phyloP scores from a whole-genome alignment of 2,113 vertebrate genomes.

The Corythaixoides concolor region DNA sequence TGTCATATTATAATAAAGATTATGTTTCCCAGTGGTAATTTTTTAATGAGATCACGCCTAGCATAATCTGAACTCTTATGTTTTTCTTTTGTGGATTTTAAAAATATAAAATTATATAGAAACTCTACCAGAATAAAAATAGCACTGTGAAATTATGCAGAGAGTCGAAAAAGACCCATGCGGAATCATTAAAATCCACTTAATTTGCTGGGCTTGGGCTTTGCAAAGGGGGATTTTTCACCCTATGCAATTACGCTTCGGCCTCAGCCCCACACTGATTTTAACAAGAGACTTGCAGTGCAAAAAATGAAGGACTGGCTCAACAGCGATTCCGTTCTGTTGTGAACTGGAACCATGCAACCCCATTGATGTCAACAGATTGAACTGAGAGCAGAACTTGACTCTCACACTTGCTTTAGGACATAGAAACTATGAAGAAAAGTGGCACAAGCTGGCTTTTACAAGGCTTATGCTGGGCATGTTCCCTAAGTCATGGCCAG shows the following conservation, averaged over 20 bases:
- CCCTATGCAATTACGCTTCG: not conserved
- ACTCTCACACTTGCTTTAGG: not conserved
- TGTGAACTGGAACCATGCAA: not conserved
- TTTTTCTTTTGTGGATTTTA: slow-evolving; percentile 5
- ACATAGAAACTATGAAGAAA: not conserved
- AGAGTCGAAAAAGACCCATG: not conserved
- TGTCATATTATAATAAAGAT: slow-evolving; percentile 2
- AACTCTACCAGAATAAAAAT: not conserved
- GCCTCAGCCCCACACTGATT: not conserved
- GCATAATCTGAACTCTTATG: slow-evolving; percentile 7
- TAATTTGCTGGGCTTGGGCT: not conserved
- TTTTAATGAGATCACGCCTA: not conserved
- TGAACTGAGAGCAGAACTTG: not conserved
- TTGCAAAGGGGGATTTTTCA: not conserved
- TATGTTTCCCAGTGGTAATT: not conserved
- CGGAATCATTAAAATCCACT: not conserved
- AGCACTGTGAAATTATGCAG: not conserved
- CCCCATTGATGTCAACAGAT: not conserved
- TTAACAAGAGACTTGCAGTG: not conserved
- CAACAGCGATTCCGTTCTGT: not conserved
- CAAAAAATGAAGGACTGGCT: not conserved
- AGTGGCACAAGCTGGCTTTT: not conserved
- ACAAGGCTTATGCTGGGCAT: not conserved
- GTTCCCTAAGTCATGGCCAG: not conserved
- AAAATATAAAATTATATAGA: not conserved